Evolutionary conservation across 2,113 vertebrate genomes (phyloP).

Genomic region (Datnioides undecimradiatus): DNA sequence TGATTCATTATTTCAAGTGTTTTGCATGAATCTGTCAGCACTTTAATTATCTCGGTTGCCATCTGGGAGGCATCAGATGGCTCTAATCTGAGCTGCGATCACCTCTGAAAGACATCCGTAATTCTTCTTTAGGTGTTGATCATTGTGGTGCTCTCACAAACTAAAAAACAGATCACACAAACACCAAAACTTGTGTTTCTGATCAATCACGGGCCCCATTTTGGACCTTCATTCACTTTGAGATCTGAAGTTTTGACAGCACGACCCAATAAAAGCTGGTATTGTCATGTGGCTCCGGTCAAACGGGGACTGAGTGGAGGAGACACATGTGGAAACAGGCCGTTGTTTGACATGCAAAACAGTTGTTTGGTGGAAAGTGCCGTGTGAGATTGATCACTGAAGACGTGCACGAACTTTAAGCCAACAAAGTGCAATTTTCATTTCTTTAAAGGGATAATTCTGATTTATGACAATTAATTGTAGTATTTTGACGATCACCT

Average conservation of each 20-base stretch:
- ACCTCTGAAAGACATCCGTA: neutral
- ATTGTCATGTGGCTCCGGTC: conserved; percentile 9
- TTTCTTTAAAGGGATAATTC: neutral
- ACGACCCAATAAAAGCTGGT: neutral
- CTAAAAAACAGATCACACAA: conserved; percentile 11
- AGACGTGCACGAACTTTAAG: neutral
- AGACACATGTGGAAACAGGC: conserved; percentile 1
- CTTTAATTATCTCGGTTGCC: neutral
- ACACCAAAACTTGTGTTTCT: no score
- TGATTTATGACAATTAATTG: neutral
- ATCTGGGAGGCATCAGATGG: neutral
- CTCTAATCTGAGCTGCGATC: neutral
- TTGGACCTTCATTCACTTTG: conserved; percentile 6
- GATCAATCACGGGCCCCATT: neutral
- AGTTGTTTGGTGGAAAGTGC: neutral
- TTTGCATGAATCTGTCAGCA: neutral
- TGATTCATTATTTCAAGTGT: neutral
- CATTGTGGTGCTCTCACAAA: neutral
- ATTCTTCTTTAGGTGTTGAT: neutral
- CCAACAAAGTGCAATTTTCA: neutral
- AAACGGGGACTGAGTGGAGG: neutral
- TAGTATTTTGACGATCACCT: neutral
- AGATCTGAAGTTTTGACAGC: conserved; percentile 9
- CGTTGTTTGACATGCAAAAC: conserved; percentile 11
- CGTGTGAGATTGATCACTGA: neutral